Percentiles rank a stretch among this genome's conserved stretches.
Evolutionary conservation across 2,888 invertebrate genomes (phyloP).

Genomic region (Harmothoe impar): DNA sequence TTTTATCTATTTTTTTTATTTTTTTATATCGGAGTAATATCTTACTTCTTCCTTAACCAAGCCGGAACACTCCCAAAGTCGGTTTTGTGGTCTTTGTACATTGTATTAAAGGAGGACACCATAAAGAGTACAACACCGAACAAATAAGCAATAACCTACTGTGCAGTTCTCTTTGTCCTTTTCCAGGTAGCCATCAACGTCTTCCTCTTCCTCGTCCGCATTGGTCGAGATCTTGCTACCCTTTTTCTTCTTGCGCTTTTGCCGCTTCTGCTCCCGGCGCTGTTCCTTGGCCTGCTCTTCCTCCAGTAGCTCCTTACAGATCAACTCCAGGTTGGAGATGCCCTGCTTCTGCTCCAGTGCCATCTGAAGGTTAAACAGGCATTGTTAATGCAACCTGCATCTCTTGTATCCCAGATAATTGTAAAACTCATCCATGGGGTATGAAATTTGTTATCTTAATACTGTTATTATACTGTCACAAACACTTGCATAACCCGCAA

Average conservation of each 20-base stretch:
- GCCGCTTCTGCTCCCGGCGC: conserved; percentile 93
- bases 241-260: conserved; percentile 85
- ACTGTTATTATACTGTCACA: too few species aligned
- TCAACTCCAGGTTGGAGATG: conserved; percentile 92
- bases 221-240: conserved; percentile 71
- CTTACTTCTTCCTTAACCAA: too few species aligned
- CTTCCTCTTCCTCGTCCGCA: conserved; percentile 30
- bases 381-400: not conserved
- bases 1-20: too few species aligned
- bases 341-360: conserved; percentile 95
- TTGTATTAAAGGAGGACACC: too few species aligned
- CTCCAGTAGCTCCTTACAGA: conserved; percentile 93
- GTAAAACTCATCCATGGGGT: too few species aligned
- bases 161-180: conserved; percentile 64
- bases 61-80: too few species aligned
- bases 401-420: too few species aligned
- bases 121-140: too few species aligned
- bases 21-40: too few species aligned
- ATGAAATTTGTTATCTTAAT: too few species aligned
- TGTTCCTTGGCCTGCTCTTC: conserved; percentile 93
- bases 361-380: conserved; percentile 84
- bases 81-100: too few species aligned
- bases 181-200: conserved; percentile 16
- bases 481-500: too few species aligned
- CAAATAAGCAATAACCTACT: not conserved